Evolutionary conservation across 2,113 vertebrate species (phyloP).

Genomic region (Epinephelus lanceolatus): DNA sequence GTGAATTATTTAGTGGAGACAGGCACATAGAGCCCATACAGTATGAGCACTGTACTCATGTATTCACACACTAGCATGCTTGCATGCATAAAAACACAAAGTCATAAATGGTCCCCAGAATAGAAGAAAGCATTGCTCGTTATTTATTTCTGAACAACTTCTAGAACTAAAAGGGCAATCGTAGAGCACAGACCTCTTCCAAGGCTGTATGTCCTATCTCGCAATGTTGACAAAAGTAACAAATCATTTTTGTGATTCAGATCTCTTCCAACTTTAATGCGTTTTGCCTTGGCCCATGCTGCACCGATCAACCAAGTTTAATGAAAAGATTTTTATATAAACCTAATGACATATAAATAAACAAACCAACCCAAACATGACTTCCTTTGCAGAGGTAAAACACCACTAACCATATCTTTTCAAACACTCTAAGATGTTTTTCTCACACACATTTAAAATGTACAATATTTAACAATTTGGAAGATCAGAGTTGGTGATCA

Average conservation of each 20-base stretch:
- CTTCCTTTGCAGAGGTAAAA: too few relatives aligned
- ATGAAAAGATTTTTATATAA: too few relatives aligned
- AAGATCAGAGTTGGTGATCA: not conserved
- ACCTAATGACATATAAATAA: too few relatives aligned
- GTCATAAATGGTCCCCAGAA: not conserved
- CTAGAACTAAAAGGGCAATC: not conserved
- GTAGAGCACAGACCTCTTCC: too few relatives aligned
- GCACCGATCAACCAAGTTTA: too few relatives aligned
- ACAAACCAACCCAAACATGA: too few relatives aligned
- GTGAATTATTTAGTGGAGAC: slow-evolving; percentile 64
- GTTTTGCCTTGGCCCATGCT: too few relatives aligned
- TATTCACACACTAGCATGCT: slow-evolving; percentile 16
- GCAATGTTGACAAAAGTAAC: too few relatives aligned
- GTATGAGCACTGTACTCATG: slow-evolving; percentile 1
- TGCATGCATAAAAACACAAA: slow-evolving; percentile 16
- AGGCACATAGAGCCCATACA: slow-evolving; percentile 7
- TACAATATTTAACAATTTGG: not conserved
- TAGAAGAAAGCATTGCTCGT: not conserved
- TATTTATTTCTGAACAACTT: not conserved
- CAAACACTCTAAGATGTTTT: not conserved
- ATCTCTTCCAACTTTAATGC: too few relatives aligned
- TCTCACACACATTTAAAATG: not conserved
- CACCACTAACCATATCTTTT: not conserved
- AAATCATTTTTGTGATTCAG: too few relatives aligned
- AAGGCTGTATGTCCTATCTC: too few relatives aligned